Evolutionary conservation across 64 coral and sea anemone genomes (phyloP).

Genomic region (Orbicella faveolata): DNA sequence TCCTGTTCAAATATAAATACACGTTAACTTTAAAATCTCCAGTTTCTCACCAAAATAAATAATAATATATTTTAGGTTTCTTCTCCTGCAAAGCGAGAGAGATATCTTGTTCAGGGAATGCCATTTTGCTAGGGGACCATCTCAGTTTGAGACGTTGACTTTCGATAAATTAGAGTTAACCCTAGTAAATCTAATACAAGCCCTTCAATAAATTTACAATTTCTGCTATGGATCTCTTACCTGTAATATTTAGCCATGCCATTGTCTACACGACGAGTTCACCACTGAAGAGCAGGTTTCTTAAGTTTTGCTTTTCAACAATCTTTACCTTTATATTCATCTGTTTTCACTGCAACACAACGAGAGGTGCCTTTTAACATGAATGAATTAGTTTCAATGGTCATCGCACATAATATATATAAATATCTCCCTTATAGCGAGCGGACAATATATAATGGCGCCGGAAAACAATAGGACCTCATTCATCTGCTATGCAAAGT

Average conservation of each 20-base stretch:
- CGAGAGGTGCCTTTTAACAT: background rate
- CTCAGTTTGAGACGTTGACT: too few species aligned
- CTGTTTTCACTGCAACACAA: background rate
- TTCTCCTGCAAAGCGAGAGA: too few species aligned
- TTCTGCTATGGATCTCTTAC: background rate
- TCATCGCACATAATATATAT: too few species aligned
- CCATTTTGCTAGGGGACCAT: too few species aligned
- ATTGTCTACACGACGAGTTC: background rate
- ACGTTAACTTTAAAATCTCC: too few species aligned
- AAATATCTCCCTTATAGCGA: background rate
- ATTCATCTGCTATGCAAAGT: background rate
- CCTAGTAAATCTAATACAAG: too few species aligned
- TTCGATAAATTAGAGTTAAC: too few species aligned
- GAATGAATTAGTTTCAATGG: background rate
- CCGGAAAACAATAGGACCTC: background rate
- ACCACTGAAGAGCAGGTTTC: background rate
- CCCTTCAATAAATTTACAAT: background rate
- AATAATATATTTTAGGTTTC: too few species aligned
- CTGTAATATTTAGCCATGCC: constrained; percentile 4
- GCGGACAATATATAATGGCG: background rate
- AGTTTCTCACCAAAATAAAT: too few species aligned
- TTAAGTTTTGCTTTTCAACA: background rate
- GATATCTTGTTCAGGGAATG: too few species aligned
- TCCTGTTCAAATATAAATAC: too few species aligned
- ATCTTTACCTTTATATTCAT: background rate